Percentiles rank a stretch among this genome's conserved stretches.
phyloP scores from a whole-genome alignment of 2,797 vertebrate species.

The Rhinichthys osculus region DNA sequence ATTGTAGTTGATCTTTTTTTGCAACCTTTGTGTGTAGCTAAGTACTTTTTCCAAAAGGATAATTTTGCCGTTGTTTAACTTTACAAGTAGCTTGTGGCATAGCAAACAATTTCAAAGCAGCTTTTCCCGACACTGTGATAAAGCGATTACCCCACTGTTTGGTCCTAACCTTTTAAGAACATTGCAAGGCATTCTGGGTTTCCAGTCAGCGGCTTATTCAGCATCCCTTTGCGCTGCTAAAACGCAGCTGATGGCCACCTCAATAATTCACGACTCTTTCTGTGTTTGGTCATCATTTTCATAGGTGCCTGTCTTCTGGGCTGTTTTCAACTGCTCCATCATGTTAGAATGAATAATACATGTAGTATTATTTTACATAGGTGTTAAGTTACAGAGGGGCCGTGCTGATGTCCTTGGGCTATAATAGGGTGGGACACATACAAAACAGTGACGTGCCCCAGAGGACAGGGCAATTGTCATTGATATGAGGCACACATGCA shows the following conservation, averaged over 20 bases:
- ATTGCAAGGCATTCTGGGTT: conserved; percentile 27
- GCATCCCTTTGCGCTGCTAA: conserved; percentile 18
- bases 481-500: conserved; percentile 42
- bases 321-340: conserved; percentile 62
- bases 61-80: not conserved
- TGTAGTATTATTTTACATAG: conserved; percentile 63
- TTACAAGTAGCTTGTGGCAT: not conserved
- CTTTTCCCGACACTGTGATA: not conserved
- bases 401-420: conserved; percentile 53
- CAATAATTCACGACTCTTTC: conserved; percentile 64
- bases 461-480: conserved; percentile 50
- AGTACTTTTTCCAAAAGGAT: not conserved
- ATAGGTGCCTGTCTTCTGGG: conserved; percentile 56
- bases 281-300: conserved; percentile 64
- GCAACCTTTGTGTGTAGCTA: not conserved
- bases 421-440: conserved; percentile 58
- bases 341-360: conserved; percentile 68
- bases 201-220: conserved; percentile 32
- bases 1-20: not conserved
- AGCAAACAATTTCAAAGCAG: not conserved
- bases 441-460: conserved; percentile 47
- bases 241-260: conserved; percentile 55
- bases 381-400: conserved; percentile 54
- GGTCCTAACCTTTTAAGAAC: conserved; percentile 37
- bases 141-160: conserved; percentile 20